Percentiles rank a stretch among this genome's conserved stretches.
These are phyloP conservation scores for Spinibarbus caldwelli DNA, from an alignment of 2,797 vertebrate species.

Conservation along the genomic window DNA sequence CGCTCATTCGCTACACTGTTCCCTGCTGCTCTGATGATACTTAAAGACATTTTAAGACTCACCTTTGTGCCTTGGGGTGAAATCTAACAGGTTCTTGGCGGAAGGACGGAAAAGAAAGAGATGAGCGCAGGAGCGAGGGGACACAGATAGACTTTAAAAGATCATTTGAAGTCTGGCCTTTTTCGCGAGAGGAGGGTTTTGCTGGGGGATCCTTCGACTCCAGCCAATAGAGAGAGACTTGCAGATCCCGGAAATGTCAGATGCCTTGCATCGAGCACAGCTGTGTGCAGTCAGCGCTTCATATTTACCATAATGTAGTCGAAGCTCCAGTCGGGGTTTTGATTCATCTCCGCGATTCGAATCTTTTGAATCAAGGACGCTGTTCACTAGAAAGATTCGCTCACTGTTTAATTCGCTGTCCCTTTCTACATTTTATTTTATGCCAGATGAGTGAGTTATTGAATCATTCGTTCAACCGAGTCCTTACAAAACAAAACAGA, in stretches of 20 bases:
- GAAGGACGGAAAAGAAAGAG: background rate
- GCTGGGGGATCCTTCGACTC: background rate
- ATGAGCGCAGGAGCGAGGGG: no score
- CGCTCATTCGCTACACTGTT: background rate
- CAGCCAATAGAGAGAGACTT: slow-evolving; percentile 48
- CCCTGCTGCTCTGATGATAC: background rate
- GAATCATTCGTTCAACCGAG: background rate
- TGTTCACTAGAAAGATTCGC: background rate
- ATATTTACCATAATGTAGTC: background rate
- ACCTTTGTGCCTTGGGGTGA: background rate
- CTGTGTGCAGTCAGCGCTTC: background rate
- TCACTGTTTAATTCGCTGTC: background rate
- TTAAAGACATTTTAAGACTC: background rate
- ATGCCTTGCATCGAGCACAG: slow-evolving; percentile 2
- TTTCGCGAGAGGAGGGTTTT: slow-evolving; percentile 41
- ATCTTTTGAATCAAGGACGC: background rate
- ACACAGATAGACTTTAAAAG: slow-evolving; percentile 29
- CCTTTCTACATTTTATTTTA: background rate
- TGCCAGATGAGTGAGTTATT: background rate
- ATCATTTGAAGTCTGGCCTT: slow-evolving; percentile 34
- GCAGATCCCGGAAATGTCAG: slow-evolving; percentile 34
- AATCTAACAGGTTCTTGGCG: background rate
- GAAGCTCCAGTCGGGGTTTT: background rate
- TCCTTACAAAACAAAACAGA: background rate
- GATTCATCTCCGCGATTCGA: background rate